Evolutionary conservation across 1,140 invertebrate genomes (phyloP), one percentile per base, ranked within the genome.

Genomic region (Pentalonia nigronervosa): DNA sequence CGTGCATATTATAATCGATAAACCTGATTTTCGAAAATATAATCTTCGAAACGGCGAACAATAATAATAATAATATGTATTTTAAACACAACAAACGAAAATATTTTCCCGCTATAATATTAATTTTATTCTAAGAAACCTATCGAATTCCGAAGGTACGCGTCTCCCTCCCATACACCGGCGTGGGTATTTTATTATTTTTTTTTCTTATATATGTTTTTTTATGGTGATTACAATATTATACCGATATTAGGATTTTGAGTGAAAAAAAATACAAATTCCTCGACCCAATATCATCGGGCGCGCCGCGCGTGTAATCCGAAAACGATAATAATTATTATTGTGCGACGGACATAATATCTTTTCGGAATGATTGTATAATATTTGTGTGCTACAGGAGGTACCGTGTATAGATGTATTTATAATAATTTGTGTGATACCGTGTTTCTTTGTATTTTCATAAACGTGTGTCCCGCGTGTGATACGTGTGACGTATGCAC

Each of bases 11-110:
- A 48, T 48, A 48, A 87, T 87, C 48, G 45, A 87, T 87, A 88
- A 88, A 88, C 45, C 86, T n/a, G 86, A 88, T 88, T 88, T 87
- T 88, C n/a, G 30, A 88, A 88, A 88, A 48, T 50, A 88, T 48
- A 17, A n/a, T 88, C 86, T 48, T 21, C 47, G n/a, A 48, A 48
- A 76, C 60, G 30, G 30, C 47, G 17, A 88, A 76, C 60, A 76
- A 76, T n/a, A 67, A 50, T 20, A 48, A 14, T 45, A 87, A 21
- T 53, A 53, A 21, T 21, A 21, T 7, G 23, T 53, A 23, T 17
- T 20, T 17, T 14, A 47, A 47, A 20, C 47, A 48, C 47, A n/a
- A 48, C 17, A 30, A 48, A 88, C 86, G 86, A 48, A 48, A 88
- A 88, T 88, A 88, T 88, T 48, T 88, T 21, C 47, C 86, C 30